These are phyloP conservation scores for Whitmania pigra DNA, from an alignment of 1,140 invertebrate species.

Conservation along the genomic window DNA sequence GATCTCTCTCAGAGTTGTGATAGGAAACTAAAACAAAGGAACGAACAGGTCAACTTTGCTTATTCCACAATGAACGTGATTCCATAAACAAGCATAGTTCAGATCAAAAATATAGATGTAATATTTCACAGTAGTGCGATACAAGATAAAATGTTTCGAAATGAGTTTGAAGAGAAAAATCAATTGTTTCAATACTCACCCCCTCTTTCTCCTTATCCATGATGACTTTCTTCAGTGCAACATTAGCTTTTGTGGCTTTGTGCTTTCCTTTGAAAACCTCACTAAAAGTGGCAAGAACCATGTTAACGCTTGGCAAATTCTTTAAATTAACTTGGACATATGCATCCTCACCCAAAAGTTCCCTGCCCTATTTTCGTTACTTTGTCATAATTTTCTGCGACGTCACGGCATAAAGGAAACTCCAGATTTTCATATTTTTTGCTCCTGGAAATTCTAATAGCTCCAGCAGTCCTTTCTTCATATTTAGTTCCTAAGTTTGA, in stretches of 20 bases:
- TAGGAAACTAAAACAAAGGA: conserved; percentile 73
- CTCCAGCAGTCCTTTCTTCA: not conserved
- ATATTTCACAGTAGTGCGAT: not conserved
- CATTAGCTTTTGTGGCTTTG: conserved; percentile 72
- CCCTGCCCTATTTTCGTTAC: conserved; percentile 95
- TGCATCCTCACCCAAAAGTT: conserved; percentile 66
- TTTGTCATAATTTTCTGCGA: conserved; percentile 76
- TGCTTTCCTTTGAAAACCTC: conserved; percentile 95
- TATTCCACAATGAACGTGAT: not conserved
- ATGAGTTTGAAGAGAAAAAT: too few relatives aligned
- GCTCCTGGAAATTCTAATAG: conserved; percentile 4
- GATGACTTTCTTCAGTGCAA: conserved; percentile 94
- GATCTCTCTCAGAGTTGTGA: conserved; percentile 91
- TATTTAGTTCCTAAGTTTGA: not conserved
- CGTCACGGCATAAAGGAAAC: conserved; percentile 81
- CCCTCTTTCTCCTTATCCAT: conserved; percentile 99
- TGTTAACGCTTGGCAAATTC: not conserved
- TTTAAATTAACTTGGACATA: not conserved
- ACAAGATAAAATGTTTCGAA: too few relatives aligned
- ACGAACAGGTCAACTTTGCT: conserved; percentile 23
- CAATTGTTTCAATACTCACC: conserved; percentile 47
- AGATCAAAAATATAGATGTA: not conserved
- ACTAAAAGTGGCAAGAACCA: conserved; percentile 46
- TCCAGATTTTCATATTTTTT: conserved; percentile 65
- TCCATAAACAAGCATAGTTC: not conserved